A percentile compares a stretch with the other conserved stretches of the same genome.
phyloP scores from a whole-genome alignment of 2,797 vertebrate species.

The Coranthus polyacanthus region DNA sequence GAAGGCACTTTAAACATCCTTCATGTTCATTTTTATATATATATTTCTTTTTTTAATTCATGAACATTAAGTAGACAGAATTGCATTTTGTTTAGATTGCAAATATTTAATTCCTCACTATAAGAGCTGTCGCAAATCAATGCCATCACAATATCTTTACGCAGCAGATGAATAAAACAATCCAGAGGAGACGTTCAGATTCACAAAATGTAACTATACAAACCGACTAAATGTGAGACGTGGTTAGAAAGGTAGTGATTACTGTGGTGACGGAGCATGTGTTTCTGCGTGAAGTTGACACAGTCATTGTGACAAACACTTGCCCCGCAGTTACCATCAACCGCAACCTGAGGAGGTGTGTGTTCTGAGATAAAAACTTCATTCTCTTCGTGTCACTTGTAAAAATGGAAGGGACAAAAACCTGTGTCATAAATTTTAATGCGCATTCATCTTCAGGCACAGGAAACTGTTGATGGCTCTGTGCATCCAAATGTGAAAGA shows the following conservation, averaged over 20 bases:
- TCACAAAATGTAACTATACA: background rate
- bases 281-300: background rate
- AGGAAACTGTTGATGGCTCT: slow-evolving; percentile 36
- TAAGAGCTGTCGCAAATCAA: too few species aligned
- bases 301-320: background rate
- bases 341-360: background rate
- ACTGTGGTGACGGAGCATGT: background rate
- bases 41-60: too few species aligned
- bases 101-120: too few species aligned
- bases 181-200: too few species aligned
- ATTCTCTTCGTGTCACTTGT: slow-evolving; percentile 22
- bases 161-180: background rate
- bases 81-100: too few species aligned
- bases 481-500: slow-evolving; percentile 55
- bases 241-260: background rate
- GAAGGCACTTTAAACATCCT: too few species aligned
- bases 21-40: too few species aligned
- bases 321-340: background rate
- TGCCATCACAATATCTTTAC: background rate
- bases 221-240: too few species aligned
- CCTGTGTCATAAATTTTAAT: background rate
- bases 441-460: slow-evolving; percentile 32
- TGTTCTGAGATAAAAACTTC: background rate
- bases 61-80: too few species aligned
- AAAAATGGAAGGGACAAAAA: slow-evolving; percentile 10